Base-by-base conservation (phyloP, 2,797 vertebrate genomes). In the Danio tinwini region DNA sequence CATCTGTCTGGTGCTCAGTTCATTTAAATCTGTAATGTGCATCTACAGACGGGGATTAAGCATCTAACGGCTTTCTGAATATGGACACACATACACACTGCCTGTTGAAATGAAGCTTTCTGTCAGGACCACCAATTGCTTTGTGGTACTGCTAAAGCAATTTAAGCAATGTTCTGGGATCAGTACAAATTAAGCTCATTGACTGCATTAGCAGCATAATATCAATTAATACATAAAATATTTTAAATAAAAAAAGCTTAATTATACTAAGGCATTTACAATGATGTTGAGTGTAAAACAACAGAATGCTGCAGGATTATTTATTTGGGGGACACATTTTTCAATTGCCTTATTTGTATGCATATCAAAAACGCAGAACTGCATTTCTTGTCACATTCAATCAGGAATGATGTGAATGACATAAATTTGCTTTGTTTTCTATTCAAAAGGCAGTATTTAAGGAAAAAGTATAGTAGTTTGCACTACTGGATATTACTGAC, bases 21-120 rank as follows among this genome's bases (percentile, higher is more conserved):
- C 44, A 52, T 71, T 47, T 77, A 77, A 77, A 78, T 73, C 68
- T 82, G 74, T 58, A 49, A 68, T 17, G 68, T 74, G 37, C 47
- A 73, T 50, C 44, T 72, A 65, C 59, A 82, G 74, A 77, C 5
- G 16, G 55, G 68, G 74, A 78, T 82, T 82, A 82, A 73, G 68
- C 68, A 50, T 58, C 19, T 82, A 76, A 63, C 72, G 52, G 75
- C 68, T 78, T 58, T 74, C 29, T 68, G 56, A 70, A 53, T 63
- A n/a, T 55, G 42, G 45, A 68, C 39, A 58, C 52, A 56, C 21
- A n/a, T n/a, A n/a, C 29, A 49, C 7, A 16, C 56, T 21, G 12
- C 40, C 40, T 72, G 42, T 49, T 21, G 52, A 53, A 64, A 39
- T 64, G 5, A 61, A 52, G 58, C 8, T n/a, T 21, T 71, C 21